Evolutionary conservation across 1,140 invertebrate species (phyloP).

Genomic region (Drosophila auraria): DNA sequence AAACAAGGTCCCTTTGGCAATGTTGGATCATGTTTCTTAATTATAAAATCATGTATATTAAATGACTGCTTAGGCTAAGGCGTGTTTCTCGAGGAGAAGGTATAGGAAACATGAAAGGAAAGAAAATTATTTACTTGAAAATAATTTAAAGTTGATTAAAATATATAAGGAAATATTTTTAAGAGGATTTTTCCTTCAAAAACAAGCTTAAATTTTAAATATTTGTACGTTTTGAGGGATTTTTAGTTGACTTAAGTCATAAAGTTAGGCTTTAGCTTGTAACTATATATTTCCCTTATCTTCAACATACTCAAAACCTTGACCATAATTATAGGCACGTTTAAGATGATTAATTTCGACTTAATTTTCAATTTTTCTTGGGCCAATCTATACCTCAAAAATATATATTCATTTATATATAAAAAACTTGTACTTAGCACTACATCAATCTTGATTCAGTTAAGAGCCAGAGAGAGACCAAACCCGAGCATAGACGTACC

Average conservation of each 20-base stretch:
- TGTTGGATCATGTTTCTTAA: neutral
- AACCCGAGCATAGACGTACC: conserved; percentile 46
- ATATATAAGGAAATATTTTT: neutral
- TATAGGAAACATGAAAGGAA: no score
- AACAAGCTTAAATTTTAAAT: neutral
- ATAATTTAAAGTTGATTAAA: neutral
- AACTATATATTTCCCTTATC: neutral
- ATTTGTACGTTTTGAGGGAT: neutral
- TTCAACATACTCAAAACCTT: neutral
- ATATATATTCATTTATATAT: neutral
- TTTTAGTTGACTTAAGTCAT: neutral
- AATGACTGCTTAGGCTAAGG: neutral
- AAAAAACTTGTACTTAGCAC: conserved; percentile 66
- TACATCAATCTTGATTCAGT: conserved; percentile 53
- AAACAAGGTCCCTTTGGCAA: neutral
- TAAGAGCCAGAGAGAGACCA: conserved; percentile 1
- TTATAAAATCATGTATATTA: neutral
- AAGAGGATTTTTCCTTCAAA: neutral
- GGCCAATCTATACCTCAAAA: neutral
- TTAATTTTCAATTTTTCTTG: conserved; percentile 16
- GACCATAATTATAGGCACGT: neutral
- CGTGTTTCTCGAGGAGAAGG: neutral
- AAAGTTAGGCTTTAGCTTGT: neutral
- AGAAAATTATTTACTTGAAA: no score
- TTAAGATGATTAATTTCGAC: conserved; percentile 1